Percentiles rank a stretch among this genome's conserved stretches.
phyloP scores from a whole-genome alignment of 2,888 invertebrate species.

The Anoncus sp. region DNA sequence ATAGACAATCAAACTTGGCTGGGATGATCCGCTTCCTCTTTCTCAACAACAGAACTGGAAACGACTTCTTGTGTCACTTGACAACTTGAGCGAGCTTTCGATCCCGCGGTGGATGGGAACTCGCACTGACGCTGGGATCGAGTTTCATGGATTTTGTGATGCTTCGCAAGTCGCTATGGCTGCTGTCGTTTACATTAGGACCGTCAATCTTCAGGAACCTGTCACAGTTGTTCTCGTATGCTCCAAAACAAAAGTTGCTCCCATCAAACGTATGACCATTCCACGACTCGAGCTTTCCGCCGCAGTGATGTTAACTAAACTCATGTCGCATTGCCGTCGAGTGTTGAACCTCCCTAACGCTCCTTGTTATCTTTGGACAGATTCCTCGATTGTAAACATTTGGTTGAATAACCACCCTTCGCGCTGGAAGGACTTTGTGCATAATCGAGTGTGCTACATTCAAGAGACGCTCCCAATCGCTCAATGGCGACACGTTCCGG shows the following conservation, averaged over 20 bases:
- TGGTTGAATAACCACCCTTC: constrained; percentile 49
- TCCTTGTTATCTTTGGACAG: constrained; percentile 44
- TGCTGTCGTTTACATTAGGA: background rate
- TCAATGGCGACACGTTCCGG: constrained; percentile 69
- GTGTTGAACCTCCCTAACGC: constrained; percentile 1
- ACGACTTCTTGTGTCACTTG: no score
- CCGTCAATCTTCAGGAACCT: constrained; percentile 3
- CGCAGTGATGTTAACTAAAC: constrained; percentile 32
- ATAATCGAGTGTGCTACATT: no score
- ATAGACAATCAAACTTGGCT: constrained; percentile 41
- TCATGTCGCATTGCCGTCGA: constrained; percentile 3
- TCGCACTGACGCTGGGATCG: background rate
- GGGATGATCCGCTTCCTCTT: no score
- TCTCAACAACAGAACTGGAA: no score
- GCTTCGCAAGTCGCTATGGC: constrained; percentile 33
- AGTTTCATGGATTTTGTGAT: constrained; percentile 55
- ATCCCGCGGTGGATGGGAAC: constrained; percentile 14
- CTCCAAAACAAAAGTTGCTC: constrained; percentile 57
- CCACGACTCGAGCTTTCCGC: constrained; percentile 54
- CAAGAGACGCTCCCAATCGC: no score
- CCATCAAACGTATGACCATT: constrained; percentile 44
- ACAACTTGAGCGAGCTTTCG: no score
- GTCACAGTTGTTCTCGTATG: constrained; percentile 20
- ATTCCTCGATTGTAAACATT: no score
- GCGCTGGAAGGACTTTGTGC: no score